A percentile compares a stretch with the other conserved stretches of the same genome.
Evolutionary conservation across 2,113 vertebrate genomes (phyloP).

Genomic region (Sinocyclocheilus maitianheensis): DNA sequence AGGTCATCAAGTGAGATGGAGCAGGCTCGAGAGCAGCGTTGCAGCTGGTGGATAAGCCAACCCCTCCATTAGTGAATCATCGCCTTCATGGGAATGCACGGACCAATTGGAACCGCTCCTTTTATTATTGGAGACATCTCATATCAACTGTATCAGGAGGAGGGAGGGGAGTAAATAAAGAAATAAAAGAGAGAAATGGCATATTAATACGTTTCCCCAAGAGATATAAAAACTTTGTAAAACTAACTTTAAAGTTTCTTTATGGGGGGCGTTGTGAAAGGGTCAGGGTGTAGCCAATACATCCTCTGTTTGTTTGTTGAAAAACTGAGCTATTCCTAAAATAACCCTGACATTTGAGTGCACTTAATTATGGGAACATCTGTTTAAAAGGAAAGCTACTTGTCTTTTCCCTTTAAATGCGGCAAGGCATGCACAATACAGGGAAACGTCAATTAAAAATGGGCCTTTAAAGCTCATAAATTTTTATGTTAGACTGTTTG

Average conservation of each 20-base stretch:
- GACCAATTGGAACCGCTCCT: slow-evolving; percentile 51
- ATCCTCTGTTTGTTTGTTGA: slow-evolving; percentile 31
- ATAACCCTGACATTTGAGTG: slow-evolving; percentile 28
- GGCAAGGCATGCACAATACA: neutral
- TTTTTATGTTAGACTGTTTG: slow-evolving; percentile 33
- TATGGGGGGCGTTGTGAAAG: neutral
- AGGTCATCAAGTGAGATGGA: slow-evolving; percentile 74
- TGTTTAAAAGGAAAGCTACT: slow-evolving; percentile 30
- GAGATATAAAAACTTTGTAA: slow-evolving; percentile 1
- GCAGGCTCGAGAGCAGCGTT: slow-evolving; percentile 61
- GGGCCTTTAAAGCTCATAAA: neutral
- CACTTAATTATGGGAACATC: slow-evolving; percentile 23
- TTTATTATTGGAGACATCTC: slow-evolving; percentile 36
- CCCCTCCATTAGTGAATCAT: slow-evolving; percentile 61
- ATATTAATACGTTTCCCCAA: neutral
- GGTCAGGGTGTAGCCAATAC: neutral
- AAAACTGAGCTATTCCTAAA: slow-evolving; percentile 20
- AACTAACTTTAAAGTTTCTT: neutral
- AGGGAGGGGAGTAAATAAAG: neutral
- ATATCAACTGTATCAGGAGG: neutral
- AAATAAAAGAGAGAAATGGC: neutral
- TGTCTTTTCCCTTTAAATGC: neutral
- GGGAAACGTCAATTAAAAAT: neutral
- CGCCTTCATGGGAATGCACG: slow-evolving; percentile 58
- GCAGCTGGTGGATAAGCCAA: slow-evolving; percentile 73